A percentile compares a stretch with the other conserved stretches of the same genome.
phyloP scores from a whole-genome alignment of 2,113 vertebrate species.

The Nipponia nippon region DNA sequence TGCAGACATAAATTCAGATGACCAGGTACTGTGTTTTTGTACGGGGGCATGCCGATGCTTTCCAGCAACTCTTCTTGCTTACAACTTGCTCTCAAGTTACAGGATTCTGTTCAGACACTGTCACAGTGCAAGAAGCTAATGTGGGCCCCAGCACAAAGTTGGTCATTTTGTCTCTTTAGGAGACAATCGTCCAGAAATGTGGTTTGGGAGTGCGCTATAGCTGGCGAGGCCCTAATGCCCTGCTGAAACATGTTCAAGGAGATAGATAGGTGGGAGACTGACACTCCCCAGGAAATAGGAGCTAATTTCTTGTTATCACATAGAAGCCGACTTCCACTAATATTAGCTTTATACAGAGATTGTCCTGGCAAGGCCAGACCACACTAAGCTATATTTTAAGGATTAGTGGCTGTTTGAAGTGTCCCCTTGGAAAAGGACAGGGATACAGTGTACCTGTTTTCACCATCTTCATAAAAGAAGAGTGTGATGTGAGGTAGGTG shows the following conservation, averaged over 20 bases:
- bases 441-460: fast-evolving
- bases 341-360: not conserved
- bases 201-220: not conserved
- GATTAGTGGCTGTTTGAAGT: not conserved
- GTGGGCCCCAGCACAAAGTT: not conserved
- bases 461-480: not conserved
- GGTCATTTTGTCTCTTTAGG: not conserved
- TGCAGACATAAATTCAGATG: not conserved
- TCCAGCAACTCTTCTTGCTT: not conserved
- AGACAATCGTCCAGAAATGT: not conserved
- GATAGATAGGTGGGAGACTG: not conserved
- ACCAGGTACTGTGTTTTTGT: not conserved
- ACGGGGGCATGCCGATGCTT: fast-evolving
- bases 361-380: not conserved
- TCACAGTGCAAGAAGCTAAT: not conserved
- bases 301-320: not conserved
- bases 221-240: not conserved
- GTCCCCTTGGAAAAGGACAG: not conserved
- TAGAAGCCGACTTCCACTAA: not conserved
- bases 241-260: not conserved
- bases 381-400: not conserved
- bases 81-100: not conserved
- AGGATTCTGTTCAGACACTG: not conserved
- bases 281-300: not conserved
- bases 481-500: not conserved